These are phyloP conservation scores for Tanypteryx hageni DNA, from an alignment of 2,888 invertebrate species.

Conservation along the genomic window DNA sequence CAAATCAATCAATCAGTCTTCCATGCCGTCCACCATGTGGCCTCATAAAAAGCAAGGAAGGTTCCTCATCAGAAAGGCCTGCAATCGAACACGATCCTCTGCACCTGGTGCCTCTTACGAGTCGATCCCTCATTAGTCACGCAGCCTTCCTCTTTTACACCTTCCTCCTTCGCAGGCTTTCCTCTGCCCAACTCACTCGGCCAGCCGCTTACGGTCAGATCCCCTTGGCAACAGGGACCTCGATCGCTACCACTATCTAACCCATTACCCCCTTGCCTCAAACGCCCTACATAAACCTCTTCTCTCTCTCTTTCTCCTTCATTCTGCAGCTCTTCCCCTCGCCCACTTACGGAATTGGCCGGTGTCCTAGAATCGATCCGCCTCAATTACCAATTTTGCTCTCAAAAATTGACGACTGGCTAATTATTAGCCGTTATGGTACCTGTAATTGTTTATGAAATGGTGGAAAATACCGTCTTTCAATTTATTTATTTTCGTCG, in stretches of 20 bases:
- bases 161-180: conserved; percentile 3
- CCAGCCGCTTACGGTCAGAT: conserved; percentile 36
- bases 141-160: conserved; percentile 29
- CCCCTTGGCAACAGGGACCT: conserved; percentile 58
- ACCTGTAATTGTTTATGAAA: too few species aligned
- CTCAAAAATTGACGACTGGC: not conserved
- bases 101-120: conserved; percentile 45
- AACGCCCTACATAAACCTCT: conserved; percentile 44
- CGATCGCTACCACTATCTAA: conserved; percentile 24
- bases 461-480: too few species aligned
- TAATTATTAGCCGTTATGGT: not conserved
- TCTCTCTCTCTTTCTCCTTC: not conserved
- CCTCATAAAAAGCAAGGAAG: conserved; percentile 35
- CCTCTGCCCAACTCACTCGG: not conserved
- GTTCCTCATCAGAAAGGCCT: not conserved
- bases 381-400: conserved; percentile 18
- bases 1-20: not conserved
- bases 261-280: conserved; percentile 41
- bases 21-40: not conserved
- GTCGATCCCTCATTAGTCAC: conserved; percentile 26
- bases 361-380: conserved; percentile 51
- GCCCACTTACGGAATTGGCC: conserved; percentile 29
- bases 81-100: conserved; percentile 25
- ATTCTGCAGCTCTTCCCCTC: not conserved
- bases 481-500: too few species aligned